phyloP scores from a whole-genome alignment of 2,113 vertebrate genomes.

The Genyomyrus donnyi region DNA sequence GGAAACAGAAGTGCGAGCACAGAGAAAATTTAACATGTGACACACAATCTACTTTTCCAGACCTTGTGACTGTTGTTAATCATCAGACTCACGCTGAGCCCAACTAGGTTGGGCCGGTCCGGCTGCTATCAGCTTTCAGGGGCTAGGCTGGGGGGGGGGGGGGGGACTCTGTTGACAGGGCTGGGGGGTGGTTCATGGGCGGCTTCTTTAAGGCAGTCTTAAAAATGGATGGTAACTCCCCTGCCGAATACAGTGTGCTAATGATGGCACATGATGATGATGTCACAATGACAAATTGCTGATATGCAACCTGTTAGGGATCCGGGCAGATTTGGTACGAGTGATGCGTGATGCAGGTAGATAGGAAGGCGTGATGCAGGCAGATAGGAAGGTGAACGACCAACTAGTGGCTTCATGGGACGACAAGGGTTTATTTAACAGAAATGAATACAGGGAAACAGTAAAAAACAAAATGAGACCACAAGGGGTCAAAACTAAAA shows the following conservation, averaged over 20 bases:
- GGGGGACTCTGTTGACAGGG: background rate
- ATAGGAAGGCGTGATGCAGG: no score
- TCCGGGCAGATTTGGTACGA: no score
- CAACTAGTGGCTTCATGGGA: no score
- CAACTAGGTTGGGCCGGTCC: background rate
- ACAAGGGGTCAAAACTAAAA: no score
- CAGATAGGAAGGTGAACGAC: no score
- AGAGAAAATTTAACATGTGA: background rate
- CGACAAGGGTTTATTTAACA: no score
- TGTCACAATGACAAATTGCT: background rate
- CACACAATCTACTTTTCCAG: background rate
- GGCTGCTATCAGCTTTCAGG: constrained; percentile 1
- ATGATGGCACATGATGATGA: background rate
- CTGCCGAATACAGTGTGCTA: background rate
- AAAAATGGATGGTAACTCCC: background rate
- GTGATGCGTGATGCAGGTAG: no score
- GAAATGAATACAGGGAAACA: no score
- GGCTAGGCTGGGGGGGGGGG: background rate
- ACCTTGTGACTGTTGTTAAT: constrained; percentile 12
- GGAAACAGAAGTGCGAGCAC: background rate
- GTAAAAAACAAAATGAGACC: no score
- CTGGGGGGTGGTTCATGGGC: background rate
- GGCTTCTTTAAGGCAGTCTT: background rate
- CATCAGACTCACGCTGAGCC: background rate
- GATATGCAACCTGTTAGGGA: background rate